A percentile compares a stretch with the other conserved stretches of the same genome.
Evolutionary conservation across 2,113 vertebrate species (phyloP).

Genomic region (Vicugna pacos): DNA sequence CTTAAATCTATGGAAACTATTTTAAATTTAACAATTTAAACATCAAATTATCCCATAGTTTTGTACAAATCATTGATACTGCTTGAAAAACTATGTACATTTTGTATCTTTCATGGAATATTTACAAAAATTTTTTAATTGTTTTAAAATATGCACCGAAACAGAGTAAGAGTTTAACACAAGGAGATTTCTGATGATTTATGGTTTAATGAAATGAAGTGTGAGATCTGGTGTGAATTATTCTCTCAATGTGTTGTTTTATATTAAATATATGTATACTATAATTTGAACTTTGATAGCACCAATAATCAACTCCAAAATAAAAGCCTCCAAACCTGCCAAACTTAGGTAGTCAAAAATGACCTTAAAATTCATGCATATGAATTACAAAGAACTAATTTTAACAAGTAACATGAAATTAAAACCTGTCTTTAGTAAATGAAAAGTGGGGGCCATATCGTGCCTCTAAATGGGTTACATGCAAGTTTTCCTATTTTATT

Average conservation of each 20-base stretch:
- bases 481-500: conserved; percentile 44
- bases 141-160: conserved; percentile 49
- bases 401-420: conserved; percentile 33
- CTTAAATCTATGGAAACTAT: conserved; percentile 36
- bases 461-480: neutral
- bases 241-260: conserved; percentile 46
- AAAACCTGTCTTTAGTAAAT: conserved; percentile 43
- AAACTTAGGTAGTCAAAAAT: conserved; percentile 16
- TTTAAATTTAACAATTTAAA: conserved; percentile 51
- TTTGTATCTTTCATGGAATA: conserved; percentile 34
- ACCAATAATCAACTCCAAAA: neutral
- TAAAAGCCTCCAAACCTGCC: conserved; percentile 37
- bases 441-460: neutral
- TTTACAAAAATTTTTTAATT: conserved; percentile 55
- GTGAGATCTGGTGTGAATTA: neutral
- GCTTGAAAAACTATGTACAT: conserved; percentile 29
- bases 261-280: neutral
- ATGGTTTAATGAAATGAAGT: conserved; percentile 19
- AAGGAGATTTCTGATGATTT: neutral
- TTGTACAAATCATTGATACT: conserved; percentile 39
- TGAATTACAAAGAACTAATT: conserved; percentile 34
- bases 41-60: conserved; percentile 1
- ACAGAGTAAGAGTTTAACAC: conserved; percentile 30
- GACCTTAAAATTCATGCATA: conserved; percentile 21
- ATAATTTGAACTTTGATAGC: conserved; percentile 41